Conservation (phyloP, 2,113 vertebrate genomes). For the Erpornis zantholeuca region DNA sequence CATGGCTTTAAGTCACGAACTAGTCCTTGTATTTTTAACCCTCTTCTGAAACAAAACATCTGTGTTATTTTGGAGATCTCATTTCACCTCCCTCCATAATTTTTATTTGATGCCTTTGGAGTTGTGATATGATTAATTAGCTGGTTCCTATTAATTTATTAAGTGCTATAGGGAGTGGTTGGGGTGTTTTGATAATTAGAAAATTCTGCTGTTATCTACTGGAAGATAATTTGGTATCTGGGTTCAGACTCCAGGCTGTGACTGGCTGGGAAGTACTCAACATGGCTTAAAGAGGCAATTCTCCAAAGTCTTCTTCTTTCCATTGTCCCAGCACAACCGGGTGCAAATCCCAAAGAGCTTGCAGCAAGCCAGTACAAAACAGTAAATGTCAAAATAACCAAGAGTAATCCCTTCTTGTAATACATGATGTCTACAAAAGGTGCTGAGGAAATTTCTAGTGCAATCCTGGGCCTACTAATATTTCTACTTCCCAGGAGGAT, state of each 20-base stretch:
- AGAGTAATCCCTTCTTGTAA: background rate
- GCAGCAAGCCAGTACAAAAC: background rate
- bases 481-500: background rate
- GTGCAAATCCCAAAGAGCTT: background rate
- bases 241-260: background rate
- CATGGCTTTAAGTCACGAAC: background rate
- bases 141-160: background rate
- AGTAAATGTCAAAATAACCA: background rate
- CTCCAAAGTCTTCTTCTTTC: background rate
- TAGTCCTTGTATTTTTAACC: background rate
- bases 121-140: background rate
- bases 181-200: background rate
- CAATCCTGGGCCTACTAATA: background rate
- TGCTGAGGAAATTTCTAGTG: background rate
- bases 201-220: background rate
- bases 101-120: background rate
- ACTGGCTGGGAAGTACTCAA: background rate
- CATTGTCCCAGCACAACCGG: background rate
- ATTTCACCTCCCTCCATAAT: background rate
- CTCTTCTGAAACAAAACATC: background rate
- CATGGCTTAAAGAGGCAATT: background rate
- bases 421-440: background rate
- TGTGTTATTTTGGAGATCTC: background rate
- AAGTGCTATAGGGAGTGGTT: background rate
- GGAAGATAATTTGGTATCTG: background rate